phyloP scores from a whole-genome alignment of 1,140 invertebrate species.

The Zaprionus davidi region DNA sequence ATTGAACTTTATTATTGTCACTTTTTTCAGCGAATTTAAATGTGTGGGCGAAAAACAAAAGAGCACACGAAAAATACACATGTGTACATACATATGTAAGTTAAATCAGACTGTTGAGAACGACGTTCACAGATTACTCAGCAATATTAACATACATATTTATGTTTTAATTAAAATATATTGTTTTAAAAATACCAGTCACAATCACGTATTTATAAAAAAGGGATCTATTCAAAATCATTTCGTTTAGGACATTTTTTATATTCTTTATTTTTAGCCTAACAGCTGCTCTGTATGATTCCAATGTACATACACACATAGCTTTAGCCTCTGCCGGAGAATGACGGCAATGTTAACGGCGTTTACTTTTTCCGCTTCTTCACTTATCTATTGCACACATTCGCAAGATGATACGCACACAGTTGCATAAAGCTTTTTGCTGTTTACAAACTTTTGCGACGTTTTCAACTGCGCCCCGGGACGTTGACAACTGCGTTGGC shows the following conservation, averaged over 20 bases:
- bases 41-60: slow-evolving; percentile 45
- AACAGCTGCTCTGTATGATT: slow-evolving; percentile 51
- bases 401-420: slow-evolving; percentile 36
- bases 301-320: background rate
- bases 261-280: slow-evolving; percentile 66
- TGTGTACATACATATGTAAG: background rate
- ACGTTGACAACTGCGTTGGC: slow-evolving; percentile 32
- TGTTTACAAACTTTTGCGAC: slow-evolving; percentile 83
- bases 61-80: slow-evolving; percentile 27
- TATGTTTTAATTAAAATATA: slow-evolving; percentile 6
- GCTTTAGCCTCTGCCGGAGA: slow-evolving; percentile 26
- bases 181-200: no score
- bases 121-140: background rate
- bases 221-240: slow-evolving; percentile 38
- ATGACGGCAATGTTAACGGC: slow-evolving; percentile 18
- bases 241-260: slow-evolving; percentile 45
- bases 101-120: background rate
- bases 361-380: slow-evolving; percentile 53
- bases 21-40: slow-evolving; percentile 29
- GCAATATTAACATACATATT: slow-evolving; percentile 1
- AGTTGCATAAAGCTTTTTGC: slow-evolving; percentile 61
- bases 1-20: slow-evolving; percentile 67
- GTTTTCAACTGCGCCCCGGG: slow-evolving; percentile 74
- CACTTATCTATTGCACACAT: slow-evolving; percentile 61
- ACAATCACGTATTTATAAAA: no score